Evolutionary conservation across 2,797 vertebrate genomes (phyloP).

Genomic region (Gymnothorax javanicus): DNA sequence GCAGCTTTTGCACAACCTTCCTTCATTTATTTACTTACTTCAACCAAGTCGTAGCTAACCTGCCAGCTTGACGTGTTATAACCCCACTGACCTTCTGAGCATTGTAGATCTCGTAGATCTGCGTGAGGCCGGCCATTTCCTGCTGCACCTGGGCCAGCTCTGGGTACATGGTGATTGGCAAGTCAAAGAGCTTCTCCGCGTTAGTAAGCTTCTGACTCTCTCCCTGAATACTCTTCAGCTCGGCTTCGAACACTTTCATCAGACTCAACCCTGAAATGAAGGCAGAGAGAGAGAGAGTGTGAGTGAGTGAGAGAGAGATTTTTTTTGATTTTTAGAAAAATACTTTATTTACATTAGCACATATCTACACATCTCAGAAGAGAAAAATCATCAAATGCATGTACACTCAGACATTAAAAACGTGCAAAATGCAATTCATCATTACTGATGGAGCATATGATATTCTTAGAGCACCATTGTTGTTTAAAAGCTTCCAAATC

Average conservation of each 20-base stretch:
- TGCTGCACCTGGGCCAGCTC: conserved; percentile 81
- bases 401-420: too few species aligned
- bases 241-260: conserved; percentile 76
- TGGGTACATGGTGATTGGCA: conserved; percentile 79
- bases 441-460: too few species aligned
- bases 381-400: too few species aligned
- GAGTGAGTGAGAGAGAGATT: not conserved
- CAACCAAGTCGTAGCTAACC: not conserved
- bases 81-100: conserved; percentile 72
- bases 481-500: too few species aligned
- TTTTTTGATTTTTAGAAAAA: too few species aligned
- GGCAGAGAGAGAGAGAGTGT: not conserved
- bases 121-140: conserved; percentile 79
- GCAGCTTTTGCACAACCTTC: not conserved
- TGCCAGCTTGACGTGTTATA: not conserved
- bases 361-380: too few species aligned
- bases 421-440: too few species aligned
- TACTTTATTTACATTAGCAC: too few species aligned
- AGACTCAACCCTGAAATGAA: conserved; percentile 73
- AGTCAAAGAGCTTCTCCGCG: conserved; percentile 86
- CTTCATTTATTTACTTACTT: not conserved
- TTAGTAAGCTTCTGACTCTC: conserved; percentile 75
- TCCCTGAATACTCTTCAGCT: conserved; percentile 74
- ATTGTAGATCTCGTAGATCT: conserved; percentile 83
- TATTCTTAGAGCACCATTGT: too few species aligned